These are phyloP conservation scores for Tetrapedia diversipes DNA, from an alignment of 2,888 invertebrate species.

Conservation along the genomic window DNA sequence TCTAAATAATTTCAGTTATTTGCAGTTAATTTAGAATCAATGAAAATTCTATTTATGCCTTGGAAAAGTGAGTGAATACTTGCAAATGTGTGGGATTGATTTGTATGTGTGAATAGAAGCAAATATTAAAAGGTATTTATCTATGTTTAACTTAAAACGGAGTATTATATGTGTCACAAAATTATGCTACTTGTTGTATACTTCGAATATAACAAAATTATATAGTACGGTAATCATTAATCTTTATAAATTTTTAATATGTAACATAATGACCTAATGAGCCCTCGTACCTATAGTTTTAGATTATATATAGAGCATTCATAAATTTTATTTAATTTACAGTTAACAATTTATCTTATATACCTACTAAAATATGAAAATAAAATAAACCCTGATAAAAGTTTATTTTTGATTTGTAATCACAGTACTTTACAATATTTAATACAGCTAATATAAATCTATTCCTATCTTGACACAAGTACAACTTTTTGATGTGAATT, in stretches of 20 bases:
- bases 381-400: slow-evolving; percentile 34
- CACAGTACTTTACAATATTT: slow-evolving; percentile 15
- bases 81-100: no score
- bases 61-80: background rate
- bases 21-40: background rate
- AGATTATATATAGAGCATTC: slow-evolving; percentile 68
- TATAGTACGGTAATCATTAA: slow-evolving; percentile 26
- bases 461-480: background rate
- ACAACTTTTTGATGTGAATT: background rate
- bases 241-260: slow-evolving; percentile 36
- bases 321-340: slow-evolving; percentile 79
- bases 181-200: slow-evolving; percentile 44
- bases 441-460: background rate
- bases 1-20: slow-evolving; percentile 8
- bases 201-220: slow-evolving; percentile 38
- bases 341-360: slow-evolving; percentile 80
- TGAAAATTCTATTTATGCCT: slow-evolving; percentile 2
- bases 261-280: slow-evolving; percentile 63
- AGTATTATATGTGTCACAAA: background rate
- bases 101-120: background rate
- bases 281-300: slow-evolving; percentile 73
- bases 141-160: slow-evolving; percentile 76
- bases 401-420: slow-evolving; percentile 7
- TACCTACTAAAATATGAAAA: slow-evolving; percentile 74
- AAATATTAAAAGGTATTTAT: slow-evolving; percentile 5